Percentiles rank a stretch among this genome's conserved stretches.
Evolutionary conservation across 2,888 invertebrate genomes (phyloP).

Genomic region (Leptopterna dolabrata): DNA sequence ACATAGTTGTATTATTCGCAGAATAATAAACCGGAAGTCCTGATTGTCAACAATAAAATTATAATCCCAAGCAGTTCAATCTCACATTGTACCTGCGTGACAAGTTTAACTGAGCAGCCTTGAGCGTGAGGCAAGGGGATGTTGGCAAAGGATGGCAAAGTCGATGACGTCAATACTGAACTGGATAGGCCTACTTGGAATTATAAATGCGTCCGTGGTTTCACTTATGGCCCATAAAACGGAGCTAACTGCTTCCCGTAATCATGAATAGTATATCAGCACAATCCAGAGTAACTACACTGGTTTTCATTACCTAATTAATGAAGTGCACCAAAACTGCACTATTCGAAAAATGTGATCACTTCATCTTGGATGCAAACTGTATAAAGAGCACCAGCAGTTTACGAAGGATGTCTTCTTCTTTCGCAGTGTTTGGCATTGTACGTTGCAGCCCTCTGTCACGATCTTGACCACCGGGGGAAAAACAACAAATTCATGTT

Average conservation of each 20-base stretch:
- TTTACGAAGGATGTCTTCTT: background rate
- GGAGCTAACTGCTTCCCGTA: background rate
- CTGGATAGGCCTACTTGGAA: background rate
- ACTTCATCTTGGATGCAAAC: too few species aligned
- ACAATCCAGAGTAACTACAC: too few species aligned
- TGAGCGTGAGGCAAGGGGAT: background rate
- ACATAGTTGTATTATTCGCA: too few species aligned
- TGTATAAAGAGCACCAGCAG: too few species aligned
- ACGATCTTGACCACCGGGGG: slow-evolving; percentile 87
- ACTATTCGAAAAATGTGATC: background rate
- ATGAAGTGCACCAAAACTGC: too few species aligned
- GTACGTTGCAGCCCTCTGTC: slow-evolving; percentile 84
- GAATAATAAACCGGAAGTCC: too few species aligned
- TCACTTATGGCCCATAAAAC: background rate
- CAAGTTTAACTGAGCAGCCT: background rate
- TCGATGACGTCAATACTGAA: background rate
- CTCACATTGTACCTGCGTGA: too few species aligned
- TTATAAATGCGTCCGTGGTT: background rate
- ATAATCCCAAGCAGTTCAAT: too few species aligned
- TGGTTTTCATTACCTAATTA: too few species aligned
- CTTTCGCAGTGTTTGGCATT: slow-evolving; percentile 74
- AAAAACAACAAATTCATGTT: slow-evolving; percentile 89
- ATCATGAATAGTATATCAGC: background rate
- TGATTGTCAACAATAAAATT: too few species aligned
- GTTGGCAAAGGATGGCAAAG: background rate